Conservation (phyloP, 2,113 vertebrate species). For the Pterocles burchelli region DNA sequence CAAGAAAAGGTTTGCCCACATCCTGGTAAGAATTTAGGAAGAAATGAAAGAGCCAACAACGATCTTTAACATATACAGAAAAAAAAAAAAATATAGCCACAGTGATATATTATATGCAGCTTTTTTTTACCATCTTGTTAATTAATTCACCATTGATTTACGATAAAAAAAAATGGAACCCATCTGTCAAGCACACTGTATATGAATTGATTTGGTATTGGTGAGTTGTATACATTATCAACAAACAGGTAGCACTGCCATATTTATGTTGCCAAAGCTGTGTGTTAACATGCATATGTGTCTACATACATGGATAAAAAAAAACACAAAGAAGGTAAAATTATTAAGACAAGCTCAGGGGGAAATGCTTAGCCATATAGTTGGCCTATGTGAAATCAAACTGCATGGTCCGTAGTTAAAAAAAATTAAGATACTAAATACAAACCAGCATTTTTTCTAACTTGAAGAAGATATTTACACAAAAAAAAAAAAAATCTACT, state of each 20-base stretch:
- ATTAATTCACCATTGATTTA: slow-evolving; percentile 33
- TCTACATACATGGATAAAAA: fast-evolving
- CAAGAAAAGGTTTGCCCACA: not conserved
- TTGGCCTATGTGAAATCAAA: not conserved
- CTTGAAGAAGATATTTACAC: not conserved
- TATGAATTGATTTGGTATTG: not conserved
- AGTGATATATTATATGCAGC: not conserved
- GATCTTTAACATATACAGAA: too few species aligned
- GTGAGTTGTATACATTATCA: not conserved
- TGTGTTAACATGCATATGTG: not conserved
- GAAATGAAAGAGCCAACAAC: too few species aligned
- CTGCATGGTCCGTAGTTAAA: fast-evolving
- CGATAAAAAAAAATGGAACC: slow-evolving; percentile 3
- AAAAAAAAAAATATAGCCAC: not conserved
- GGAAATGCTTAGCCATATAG: not conserved
- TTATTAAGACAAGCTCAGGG: not conserved
- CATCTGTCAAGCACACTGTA: not conserved
- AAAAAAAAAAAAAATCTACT: not conserved
- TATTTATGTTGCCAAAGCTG: not conserved
- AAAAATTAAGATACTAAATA: not conserved
- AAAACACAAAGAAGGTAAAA: not conserved
- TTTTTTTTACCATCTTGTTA: not conserved
- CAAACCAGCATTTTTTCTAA: not conserved
- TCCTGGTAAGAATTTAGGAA: not conserved
- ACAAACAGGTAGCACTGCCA: not conserved